These are phyloP conservation scores for Diogma glabrata DNA, from an alignment of 2,888 invertebrate species.

Conservation along the genomic window DNA sequence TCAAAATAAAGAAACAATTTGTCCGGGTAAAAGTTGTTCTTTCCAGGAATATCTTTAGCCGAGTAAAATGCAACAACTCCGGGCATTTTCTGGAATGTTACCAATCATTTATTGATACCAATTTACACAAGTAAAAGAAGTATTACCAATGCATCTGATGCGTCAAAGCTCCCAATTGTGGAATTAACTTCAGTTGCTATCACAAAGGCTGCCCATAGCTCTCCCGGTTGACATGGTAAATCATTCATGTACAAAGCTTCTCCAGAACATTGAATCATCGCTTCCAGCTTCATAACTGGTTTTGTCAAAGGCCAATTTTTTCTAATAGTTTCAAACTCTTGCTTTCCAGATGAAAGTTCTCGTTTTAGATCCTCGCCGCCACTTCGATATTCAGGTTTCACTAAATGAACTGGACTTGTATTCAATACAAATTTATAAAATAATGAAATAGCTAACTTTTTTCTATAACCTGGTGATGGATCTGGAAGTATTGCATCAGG, in stretches of 20 bases:
- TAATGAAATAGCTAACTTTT: constrained; percentile 46
- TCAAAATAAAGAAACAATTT: constrained; percentile 15
- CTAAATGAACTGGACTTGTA: constrained; percentile 34
- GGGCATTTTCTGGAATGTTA: no score
- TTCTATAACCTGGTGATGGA: constrained; percentile 48
- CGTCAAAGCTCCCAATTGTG: constrained; percentile 48
- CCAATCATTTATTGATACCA: no score
- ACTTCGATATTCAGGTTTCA: constrained; percentile 32
- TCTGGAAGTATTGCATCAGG: constrained; percentile 47
- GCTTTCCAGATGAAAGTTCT: constrained; percentile 45
- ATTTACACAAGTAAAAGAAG: no score
- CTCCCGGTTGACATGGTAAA: constrained; percentile 28
- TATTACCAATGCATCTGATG: constrained; percentile 51
- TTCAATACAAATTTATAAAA: constrained; percentile 46
- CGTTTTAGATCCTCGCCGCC: constrained; percentile 40
- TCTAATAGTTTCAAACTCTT: constrained; percentile 46
- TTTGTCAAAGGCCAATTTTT: constrained; percentile 50
- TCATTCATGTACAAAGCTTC: constrained; percentile 37
- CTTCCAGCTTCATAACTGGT: constrained; percentile 52
- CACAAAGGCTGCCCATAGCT: constrained; percentile 55
- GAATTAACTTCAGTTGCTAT: constrained; percentile 45
- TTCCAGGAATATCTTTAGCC: constrained; percentile 53
- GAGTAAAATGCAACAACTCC: constrained; percentile 50
- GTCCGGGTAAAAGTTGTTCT: constrained; percentile 38
- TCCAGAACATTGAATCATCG: constrained; percentile 42